Percentiles rank a stretch among this genome's conserved stretches.
These are phyloP conservation scores for Patagioenas fasciata DNA, from an alignment of 2,113 vertebrate species.

Conservation along the genomic window DNA sequence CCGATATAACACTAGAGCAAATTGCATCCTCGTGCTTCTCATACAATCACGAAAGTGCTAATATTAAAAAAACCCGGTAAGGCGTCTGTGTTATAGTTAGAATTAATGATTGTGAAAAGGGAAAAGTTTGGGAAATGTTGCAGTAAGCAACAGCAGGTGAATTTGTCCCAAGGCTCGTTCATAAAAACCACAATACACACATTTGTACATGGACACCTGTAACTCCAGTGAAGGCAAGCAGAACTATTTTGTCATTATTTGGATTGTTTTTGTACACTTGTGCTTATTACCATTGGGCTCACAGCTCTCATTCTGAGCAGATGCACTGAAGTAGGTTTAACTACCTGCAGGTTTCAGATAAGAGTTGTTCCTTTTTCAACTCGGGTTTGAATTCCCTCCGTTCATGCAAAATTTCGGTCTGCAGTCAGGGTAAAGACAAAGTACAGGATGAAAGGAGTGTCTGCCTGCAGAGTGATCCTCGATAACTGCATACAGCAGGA, in stretches of 20 bases:
- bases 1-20: constrained; percentile 33
- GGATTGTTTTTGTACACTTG: constrained; percentile 12
- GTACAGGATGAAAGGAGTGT: constrained; percentile 7
- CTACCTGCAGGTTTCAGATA: constrained; percentile 54
- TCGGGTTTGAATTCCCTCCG: constrained; percentile 16
- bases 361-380: not conserved
- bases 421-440: constrained; percentile 45
- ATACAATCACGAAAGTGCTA: constrained; percentile 27
- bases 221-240: constrained; percentile 21
- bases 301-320: constrained; percentile 23
- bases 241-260: constrained; percentile 28
- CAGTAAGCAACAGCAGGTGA: not conserved
- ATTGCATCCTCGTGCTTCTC: constrained; percentile 39
- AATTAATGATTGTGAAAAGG: constrained; percentile 25
- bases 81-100: not conserved
- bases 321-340: constrained; percentile 29
- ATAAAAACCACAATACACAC: not conserved
- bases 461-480: not conserved
- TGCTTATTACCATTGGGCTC: not conserved
- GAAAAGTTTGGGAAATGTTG: constrained; percentile 18
- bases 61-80: constrained; percentile 15
- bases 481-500: not conserved
- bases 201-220: not conserved
- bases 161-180: not conserved
- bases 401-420: constrained; percentile 32